These are phyloP conservation scores for Pachyramphus minor DNA, from an alignment of 2,113 vertebrate species.

Conservation along the genomic window DNA sequence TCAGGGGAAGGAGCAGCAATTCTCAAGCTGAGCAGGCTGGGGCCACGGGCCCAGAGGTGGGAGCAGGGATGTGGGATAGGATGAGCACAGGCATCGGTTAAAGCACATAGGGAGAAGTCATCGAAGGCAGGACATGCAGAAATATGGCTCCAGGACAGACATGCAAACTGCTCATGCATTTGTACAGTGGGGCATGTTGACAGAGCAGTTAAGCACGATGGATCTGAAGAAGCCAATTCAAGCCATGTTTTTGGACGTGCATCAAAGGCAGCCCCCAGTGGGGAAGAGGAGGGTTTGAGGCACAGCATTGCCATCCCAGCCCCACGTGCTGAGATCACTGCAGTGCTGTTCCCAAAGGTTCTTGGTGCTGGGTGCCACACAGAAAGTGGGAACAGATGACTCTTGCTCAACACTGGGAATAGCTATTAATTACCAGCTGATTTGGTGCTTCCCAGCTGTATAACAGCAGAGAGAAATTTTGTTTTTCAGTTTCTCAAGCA, in stretches of 20 bases:
- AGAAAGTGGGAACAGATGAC: neutral
- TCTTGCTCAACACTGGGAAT: neutral
- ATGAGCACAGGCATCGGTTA: accelerated
- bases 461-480: neutral
- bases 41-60: neutral
- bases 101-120: neutral
- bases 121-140: neutral
- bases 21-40: neutral
- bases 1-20: neutral
- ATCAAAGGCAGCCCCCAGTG: neutral
- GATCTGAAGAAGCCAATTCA: neutral
- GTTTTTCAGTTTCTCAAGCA: neutral
- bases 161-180: neutral
- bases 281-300: neutral
- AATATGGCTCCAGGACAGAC: neutral
- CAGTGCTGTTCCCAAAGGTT: neutral
- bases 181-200: neutral
- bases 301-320: accelerated
- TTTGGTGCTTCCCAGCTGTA: neutral
- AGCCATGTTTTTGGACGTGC: neutral
- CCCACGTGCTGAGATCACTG: neutral
- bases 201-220: neutral
- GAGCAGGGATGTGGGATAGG: accelerated
- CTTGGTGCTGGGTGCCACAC: neutral
- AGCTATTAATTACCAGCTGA: neutral